These are phyloP conservation scores for Squalus acanthias DNA, from an alignment of 2,797 vertebrate genomes.

Conservation along the genomic window DNA sequence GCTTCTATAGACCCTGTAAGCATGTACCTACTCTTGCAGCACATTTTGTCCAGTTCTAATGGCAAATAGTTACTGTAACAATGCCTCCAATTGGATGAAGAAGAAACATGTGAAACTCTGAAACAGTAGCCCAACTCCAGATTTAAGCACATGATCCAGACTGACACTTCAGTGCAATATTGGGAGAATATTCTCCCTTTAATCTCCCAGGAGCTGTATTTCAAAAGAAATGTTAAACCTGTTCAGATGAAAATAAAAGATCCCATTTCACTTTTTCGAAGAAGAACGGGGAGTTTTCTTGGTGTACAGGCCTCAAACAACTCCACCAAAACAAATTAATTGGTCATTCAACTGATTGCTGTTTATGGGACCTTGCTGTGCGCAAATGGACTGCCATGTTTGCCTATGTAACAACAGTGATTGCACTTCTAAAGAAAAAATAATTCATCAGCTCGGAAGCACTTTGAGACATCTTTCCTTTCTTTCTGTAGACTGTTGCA, in stretches of 20 bases:
- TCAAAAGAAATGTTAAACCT: neutral
- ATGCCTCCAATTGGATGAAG: neutral
- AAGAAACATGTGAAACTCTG: neutral
- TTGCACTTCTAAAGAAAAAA: no score
- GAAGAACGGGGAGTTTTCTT: neutral
- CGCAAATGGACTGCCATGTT: no score
- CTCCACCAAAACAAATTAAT: neutral
- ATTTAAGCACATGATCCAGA: neutral
- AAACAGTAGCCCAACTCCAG: neutral
- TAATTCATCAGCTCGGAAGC: no score
- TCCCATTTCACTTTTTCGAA: neutral
- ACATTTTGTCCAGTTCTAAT: neutral
- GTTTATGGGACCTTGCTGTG: no score
- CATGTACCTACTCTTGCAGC: neutral
- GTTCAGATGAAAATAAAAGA: neutral
- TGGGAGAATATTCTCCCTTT: neutral
- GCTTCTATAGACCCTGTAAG: neutral
- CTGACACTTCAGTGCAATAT: neutral
- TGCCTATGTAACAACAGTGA: neutral
- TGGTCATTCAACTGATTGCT: no score
- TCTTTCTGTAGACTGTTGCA: no score
- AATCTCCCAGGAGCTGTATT: neutral
- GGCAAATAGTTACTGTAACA: neutral
- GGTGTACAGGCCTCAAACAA: neutral
- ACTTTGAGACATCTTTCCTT: no score